Conservation (phyloP, 2,113 vertebrate species). For the Jaculus jaculus region DNA sequence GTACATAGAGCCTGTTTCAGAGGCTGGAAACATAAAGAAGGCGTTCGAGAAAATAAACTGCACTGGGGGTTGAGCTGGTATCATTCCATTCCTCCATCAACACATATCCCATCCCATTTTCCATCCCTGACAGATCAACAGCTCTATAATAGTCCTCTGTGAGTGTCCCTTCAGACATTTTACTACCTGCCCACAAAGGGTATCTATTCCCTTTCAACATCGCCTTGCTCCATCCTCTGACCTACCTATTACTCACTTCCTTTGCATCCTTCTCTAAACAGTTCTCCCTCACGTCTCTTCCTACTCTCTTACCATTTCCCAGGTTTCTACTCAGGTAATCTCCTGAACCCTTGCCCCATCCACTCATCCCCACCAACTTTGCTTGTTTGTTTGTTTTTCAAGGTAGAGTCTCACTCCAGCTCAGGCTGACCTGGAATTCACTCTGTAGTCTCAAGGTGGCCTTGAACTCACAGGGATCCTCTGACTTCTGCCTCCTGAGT, state of each 20-base stretch:
- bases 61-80: background rate
- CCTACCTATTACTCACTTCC: conserved; percentile 70
- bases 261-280: conserved; percentile 49
- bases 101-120: background rate
- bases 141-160: background rate
- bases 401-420: no score
- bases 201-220: conserved; percentile 51
- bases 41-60: background rate
- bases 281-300: conserved; percentile 18
- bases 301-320: conserved; percentile 19
- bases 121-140: background rate
- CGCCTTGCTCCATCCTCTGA: conserved; percentile 67
- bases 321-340: background rate
- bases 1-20: background rate
- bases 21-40: background rate
- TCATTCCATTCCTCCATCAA: background rate
- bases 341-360: background rate
- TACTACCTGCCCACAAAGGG: conserved; percentile 41
- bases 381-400: no score
- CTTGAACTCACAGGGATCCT: no score
- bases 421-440: no score
- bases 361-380: background rate
- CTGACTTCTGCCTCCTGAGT: no score
- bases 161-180: background rate
- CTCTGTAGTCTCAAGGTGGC: no score